Conservation (phyloP, 2,113 vertebrate genomes). For the Turnix velox region DNA sequence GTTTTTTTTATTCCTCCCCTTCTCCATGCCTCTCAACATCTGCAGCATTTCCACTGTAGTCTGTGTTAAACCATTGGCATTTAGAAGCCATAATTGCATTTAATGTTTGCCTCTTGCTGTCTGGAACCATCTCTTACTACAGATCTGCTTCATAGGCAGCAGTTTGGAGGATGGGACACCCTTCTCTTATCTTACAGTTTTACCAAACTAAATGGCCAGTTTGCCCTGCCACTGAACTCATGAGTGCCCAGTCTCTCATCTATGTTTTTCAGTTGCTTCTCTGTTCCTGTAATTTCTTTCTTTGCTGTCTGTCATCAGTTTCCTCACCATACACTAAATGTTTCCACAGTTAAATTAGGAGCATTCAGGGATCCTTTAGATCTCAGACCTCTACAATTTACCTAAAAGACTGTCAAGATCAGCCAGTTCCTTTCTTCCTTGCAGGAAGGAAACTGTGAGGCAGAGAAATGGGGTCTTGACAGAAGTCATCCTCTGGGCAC, state of each 20-base stretch:
- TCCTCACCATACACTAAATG: background rate
- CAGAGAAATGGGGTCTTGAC: background rate
- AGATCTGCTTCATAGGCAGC: background rate
- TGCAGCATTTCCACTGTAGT: background rate
- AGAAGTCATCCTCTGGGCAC: background rate
- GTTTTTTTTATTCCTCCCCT: background rate
- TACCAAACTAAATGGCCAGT: background rate
- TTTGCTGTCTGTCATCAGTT: background rate
- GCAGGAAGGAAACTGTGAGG: background rate
- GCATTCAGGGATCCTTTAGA: background rate
- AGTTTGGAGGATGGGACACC: conserved; percentile 5
- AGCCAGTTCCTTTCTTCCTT: background rate
- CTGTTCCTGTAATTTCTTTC: background rate
- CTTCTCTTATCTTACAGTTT: background rate
- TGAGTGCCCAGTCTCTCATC: background rate
- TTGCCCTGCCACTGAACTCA: background rate
- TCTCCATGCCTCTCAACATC: background rate
- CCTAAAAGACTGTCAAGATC: background rate
- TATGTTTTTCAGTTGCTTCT: background rate
- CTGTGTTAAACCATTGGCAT: background rate
- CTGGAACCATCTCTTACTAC: background rate
- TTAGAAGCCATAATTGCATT: conserved; percentile 12
- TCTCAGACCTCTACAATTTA: background rate
- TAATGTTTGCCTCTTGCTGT: background rate
- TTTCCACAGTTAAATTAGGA: background rate